These are phyloP conservation scores for Temnothorax nylanderi DNA, from an alignment of 1,140 invertebrate species.

Conservation along the genomic window DNA sequence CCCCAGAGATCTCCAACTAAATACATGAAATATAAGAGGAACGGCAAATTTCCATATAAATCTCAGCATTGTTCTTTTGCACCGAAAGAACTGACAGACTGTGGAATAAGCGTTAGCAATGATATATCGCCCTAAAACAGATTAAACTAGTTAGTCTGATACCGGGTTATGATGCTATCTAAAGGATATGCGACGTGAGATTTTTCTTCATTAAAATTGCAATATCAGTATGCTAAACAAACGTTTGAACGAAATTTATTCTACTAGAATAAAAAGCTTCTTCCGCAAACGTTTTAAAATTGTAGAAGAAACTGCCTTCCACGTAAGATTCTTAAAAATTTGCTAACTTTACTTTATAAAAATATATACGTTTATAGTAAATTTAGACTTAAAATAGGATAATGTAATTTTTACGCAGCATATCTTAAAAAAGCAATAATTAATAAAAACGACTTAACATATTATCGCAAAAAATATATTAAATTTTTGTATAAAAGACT, in stretches of 20 bases:
- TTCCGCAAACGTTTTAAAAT: slow-evolving; percentile 17
- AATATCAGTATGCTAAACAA: slow-evolving; percentile 21
- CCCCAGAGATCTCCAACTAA: slow-evolving; percentile 71
- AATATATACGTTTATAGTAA: background rate
- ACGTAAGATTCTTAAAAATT: slow-evolving; percentile 16
- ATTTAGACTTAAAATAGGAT: background rate
- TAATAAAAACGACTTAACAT: background rate
- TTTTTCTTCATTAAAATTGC: slow-evolving; percentile 59
- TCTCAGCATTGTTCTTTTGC: slow-evolving; percentile 70
- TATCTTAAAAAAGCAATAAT: background rate
- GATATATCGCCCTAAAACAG: slow-evolving; percentile 59
- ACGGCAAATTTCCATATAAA: slow-evolving; percentile 77
- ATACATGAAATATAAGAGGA: slow-evolving; percentile 75
- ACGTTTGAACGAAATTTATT: slow-evolving; percentile 58
- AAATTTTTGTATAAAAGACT: background rate
- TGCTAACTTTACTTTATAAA: background rate
- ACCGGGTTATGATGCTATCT: slow-evolving; percentile 47
- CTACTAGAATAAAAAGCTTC: background rate
- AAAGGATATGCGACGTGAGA: slow-evolving; percentile 41
- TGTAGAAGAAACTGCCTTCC: background rate
- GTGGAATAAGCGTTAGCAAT: slow-evolving; percentile 59
- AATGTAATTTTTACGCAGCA: background rate
- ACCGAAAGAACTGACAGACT: slow-evolving; percentile 57
- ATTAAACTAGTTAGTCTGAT: slow-evolving; percentile 61
- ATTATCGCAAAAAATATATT: background rate